phyloP scores from a whole-genome alignment of 2,888 invertebrate species.

The Octodonta nipae region DNA sequence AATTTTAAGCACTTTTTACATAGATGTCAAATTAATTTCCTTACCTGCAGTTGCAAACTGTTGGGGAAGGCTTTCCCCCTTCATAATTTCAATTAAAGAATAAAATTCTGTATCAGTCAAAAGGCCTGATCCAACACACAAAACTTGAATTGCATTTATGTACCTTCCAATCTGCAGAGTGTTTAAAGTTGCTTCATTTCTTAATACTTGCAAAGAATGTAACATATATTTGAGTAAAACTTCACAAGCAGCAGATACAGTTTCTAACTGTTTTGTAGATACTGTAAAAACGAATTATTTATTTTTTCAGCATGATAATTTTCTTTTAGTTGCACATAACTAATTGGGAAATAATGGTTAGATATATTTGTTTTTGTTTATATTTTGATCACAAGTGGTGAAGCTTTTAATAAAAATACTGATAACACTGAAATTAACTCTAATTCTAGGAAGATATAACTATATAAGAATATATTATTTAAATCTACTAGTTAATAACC shows the following conservation, averaged over 20 bases:
- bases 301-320: too few species aligned
- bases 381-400: too few species aligned
- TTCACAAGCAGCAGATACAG: conserved; percentile 53
- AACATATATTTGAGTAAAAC: conserved; percentile 54
- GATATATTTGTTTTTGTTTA: too few species aligned
- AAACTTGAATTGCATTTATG: conserved; percentile 52
- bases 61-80: conserved; percentile 48
- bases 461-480: too few species aligned
- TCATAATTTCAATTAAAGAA: conserved; percentile 62
- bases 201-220: conserved; percentile 7
- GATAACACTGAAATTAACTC: too few species aligned
- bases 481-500: too few species aligned
- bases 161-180: conserved; percentile 38
- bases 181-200: not conserved
- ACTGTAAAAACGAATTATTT: conserved; percentile 40
- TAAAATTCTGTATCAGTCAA: conserved; percentile 65
- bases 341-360: too few species aligned
- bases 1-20: too few species aligned
- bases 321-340: too few species aligned
- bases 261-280: conserved; percentile 51
- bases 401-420: too few species aligned
- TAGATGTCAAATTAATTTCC: too few species aligned
- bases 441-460: conserved; percentile 6
- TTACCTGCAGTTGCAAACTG: conserved; percentile 21
- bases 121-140: conserved; percentile 56